Base-by-base conservation (phyloP, 2,888 invertebrate species). In the Salticus scenicus region DNA sequence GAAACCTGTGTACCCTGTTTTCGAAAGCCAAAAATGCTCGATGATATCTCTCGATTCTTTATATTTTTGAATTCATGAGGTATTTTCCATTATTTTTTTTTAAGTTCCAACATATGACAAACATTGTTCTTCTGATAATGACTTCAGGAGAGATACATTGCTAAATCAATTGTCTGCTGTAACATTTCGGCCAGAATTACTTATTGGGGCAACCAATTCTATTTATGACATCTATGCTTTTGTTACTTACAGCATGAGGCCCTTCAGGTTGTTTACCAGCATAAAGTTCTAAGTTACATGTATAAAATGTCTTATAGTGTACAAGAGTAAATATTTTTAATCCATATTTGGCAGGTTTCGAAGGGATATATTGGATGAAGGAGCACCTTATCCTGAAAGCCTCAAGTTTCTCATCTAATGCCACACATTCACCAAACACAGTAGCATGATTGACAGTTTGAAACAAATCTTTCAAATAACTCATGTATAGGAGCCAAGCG, bases 311-410 rank as follows among this genome's bases (percentile, higher is more conserved):
- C 37, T 47, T 64, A 74, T 90, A 89, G 88, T 91, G 91, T 64
- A 90, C 90, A 72, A 90, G 75, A 85, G 89, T 89, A 72, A 89
- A 78, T 24, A 91, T 89, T 89, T 91, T 91, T 28, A 91, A 81
- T 12, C 90, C 91, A 87, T 91, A 90, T 83, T 90, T 90, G 63
- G 90, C 89, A 12, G 90, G 89, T 86, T 91, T 90, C 2, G 87
- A 84, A 87, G 89, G 89, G 24, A 90, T 89, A 77, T 89, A 90
- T 86, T 89, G 88, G 5, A 88, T 72, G 73, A 90, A 89, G 4
- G 41, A 33, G 75, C 89, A 89, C 27, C 88, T 47, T 7, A 4
- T 10, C 10, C 37, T 37, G 4, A 37, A 37, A 10, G 37, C 7
- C 10, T 37, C 37, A 37, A 37, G 37, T 10, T 37, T 37, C 37